Evolutionary conservation across 1,140 invertebrate genomes (phyloP).

Genomic region (Drosophila ohnishii): DNA sequence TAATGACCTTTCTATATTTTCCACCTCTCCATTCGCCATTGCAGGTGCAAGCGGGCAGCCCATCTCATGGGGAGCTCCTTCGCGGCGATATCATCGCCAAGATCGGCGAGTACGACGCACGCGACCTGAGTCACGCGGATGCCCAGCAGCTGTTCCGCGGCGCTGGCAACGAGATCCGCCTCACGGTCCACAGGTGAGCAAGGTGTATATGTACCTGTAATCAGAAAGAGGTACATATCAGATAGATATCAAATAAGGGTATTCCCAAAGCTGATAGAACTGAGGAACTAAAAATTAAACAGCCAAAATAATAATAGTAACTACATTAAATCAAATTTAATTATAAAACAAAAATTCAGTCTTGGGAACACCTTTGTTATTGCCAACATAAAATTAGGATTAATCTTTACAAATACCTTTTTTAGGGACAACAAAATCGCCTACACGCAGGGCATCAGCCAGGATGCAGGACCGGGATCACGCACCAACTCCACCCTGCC

Average conservation of each 20-base stretch:
- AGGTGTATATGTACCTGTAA: neutral
- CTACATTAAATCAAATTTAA: too few relatives aligned
- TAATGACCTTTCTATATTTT: slow-evolving; percentile 21
- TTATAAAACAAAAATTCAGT: neutral
- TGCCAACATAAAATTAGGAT: neutral
- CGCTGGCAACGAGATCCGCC: slow-evolving; percentile 87
- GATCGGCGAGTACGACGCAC: slow-evolving; percentile 93
- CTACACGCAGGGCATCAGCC: slow-evolving; percentile 72
- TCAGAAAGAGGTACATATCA: neutral
- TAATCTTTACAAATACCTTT: neutral
- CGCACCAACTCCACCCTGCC: slow-evolving; percentile 66
- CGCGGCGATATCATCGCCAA: slow-evolving; percentile 95
- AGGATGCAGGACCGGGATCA: slow-evolving; percentile 52
- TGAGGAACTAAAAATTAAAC: neutral
- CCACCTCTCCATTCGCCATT: slow-evolving; percentile 16
- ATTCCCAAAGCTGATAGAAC: neutral
- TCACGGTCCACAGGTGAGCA: slow-evolving; percentile 87
- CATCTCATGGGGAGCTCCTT: slow-evolving; percentile 91
- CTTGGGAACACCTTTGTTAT: neutral
- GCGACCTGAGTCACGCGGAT: slow-evolving; percentile 94
- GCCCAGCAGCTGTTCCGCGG: slow-evolving; percentile 94
- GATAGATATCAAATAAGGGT: neutral
- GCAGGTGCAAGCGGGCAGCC: slow-evolving; percentile 87
- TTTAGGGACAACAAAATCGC: slow-evolving; percentile 82
- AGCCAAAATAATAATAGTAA: neutral